Percentiles rank a stretch among this genome's conserved stretches.
Evolutionary conservation across 1,140 invertebrate species (phyloP).

Genomic region (Eueides isabella): DNA sequence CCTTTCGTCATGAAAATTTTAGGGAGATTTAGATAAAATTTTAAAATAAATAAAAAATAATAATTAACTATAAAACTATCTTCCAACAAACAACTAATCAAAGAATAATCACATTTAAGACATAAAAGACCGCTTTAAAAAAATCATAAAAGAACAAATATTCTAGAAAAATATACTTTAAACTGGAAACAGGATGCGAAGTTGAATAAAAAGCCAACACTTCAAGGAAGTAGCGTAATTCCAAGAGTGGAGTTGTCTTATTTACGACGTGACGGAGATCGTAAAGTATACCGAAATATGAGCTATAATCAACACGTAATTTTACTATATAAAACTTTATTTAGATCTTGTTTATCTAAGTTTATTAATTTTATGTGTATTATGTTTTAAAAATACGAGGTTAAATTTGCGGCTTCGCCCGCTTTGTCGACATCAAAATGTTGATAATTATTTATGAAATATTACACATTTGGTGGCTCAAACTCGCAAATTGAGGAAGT

Average conservation of each 20-base stretch:
- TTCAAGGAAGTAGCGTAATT: conserved; percentile 35
- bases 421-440: no score
- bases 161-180: conserved; percentile 15
- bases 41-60: neutral
- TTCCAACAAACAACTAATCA: neutral
- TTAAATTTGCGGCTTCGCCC: no score
- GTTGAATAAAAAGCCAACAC: conserved; percentile 29
- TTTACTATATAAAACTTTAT: conserved; percentile 18
- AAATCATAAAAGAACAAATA: conserved; percentile 14
- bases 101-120: neutral
- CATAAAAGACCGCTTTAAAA: neutral
- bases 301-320: conserved; percentile 20
- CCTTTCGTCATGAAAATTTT: no score
- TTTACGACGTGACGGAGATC: conserved; percentile 40
- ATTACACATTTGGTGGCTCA: no score
- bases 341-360: no score
- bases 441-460: no score
- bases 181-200: conserved; percentile 14
- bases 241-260: conserved; percentile 22
- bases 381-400: no score
- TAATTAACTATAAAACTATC: neutral
- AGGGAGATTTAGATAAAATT: no score
- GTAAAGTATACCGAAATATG: conserved; percentile 39
- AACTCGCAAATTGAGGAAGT: no score
- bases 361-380: no score